phyloP scores from a whole-genome alignment of 2,113 vertebrate species.

The Callipepla squamata region DNA sequence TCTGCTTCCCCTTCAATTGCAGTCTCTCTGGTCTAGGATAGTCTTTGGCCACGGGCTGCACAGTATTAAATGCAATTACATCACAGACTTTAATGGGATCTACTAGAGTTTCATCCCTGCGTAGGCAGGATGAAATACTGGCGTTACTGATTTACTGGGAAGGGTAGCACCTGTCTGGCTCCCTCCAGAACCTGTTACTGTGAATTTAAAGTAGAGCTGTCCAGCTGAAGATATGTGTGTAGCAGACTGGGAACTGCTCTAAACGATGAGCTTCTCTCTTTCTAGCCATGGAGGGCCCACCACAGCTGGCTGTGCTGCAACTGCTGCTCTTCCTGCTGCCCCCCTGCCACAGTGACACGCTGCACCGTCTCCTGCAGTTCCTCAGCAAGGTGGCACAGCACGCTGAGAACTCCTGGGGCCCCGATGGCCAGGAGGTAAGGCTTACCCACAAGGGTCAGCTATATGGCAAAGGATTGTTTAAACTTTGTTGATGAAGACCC shows the following conservation, averaged over 20 bases:
- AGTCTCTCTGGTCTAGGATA: not conserved
- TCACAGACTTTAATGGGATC: accelerated
- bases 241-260: accelerated
- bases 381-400: constrained; percentile 83
- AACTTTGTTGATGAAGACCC: accelerated
- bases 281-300: constrained; percentile 79
- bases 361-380: constrained; percentile 86
- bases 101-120: no score
- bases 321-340: constrained; percentile 91
- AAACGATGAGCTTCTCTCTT: not conserved
- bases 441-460: accelerated
- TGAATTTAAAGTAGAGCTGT: not conserved
- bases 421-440: constrained; percentile 82
- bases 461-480: accelerated
- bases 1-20: not conserved
- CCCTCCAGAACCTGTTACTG: not conserved
- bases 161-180: not conserved
- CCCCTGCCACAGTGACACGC: constrained; percentile 90
- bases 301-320: constrained; percentile 85
- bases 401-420: constrained; percentile 78
- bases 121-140: accelerated
- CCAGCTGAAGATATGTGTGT: not conserved
- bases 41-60: accelerated
- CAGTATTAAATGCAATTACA: accelerated
- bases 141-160: not conserved